Conservation (phyloP, 2,113 vertebrate species). For the Chaenogobius annularis region DNA sequence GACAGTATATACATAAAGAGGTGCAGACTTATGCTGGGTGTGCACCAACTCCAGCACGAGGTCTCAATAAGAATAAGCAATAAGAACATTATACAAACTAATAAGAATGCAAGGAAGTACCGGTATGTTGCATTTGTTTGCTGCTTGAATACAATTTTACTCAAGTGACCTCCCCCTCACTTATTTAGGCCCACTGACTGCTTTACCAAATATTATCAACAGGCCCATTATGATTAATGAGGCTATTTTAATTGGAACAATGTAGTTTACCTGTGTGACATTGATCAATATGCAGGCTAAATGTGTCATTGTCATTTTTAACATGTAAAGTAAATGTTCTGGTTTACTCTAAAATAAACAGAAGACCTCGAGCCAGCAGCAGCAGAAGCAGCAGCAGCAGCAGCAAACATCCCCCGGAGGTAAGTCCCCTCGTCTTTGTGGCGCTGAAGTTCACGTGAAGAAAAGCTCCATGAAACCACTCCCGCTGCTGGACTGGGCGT, state of each 20-base stretch:
- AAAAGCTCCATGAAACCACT: conserved; percentile 49
- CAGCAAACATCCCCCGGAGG: no score
- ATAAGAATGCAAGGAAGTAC: not conserved
- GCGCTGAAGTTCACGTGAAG: conserved; percentile 8
- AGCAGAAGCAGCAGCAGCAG: no score
- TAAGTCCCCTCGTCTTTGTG: not conserved
- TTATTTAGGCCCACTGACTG: not conserved
- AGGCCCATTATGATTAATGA: no score
- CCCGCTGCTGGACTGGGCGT: conserved; percentile 65
- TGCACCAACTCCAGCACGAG: not conserved
- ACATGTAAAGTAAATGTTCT: not conserved
- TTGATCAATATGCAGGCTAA: not conserved
- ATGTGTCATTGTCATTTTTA: not conserved
- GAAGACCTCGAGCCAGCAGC: not conserved
- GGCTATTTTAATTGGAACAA: no score
- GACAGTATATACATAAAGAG: no score
- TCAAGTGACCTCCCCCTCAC: not conserved
- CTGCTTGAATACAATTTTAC: no score
- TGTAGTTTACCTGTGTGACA: not conserved
- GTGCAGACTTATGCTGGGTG: no score
- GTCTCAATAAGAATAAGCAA: not conserved
- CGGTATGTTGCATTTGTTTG: not conserved
- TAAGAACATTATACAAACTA: not conserved
- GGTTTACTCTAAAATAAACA: not conserved
- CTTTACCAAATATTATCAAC: not conserved